phyloP scores from a whole-genome alignment of 2,113 vertebrate genomes.

The Epinephelus moara region DNA sequence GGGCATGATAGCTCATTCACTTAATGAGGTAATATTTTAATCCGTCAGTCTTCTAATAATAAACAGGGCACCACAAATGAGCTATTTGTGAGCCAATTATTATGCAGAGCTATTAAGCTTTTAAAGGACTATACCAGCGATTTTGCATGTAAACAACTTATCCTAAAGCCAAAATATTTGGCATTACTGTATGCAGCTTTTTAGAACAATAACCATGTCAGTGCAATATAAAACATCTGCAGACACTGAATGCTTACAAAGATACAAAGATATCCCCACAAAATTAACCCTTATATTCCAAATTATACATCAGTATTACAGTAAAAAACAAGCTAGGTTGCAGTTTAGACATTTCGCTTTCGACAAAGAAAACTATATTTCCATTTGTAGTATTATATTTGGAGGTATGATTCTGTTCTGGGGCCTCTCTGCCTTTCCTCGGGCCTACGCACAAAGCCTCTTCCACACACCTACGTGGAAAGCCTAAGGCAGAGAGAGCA shows the following conservation, averaged over 20 bases:
- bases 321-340: neutral
- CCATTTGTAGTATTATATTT: too few relatives aligned
- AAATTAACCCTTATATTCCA: neutral
- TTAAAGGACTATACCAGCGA: neutral
- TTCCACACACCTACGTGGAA: too few relatives aligned
- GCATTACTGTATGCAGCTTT: neutral
- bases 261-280: neutral
- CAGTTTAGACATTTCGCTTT: neutral
- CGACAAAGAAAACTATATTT: too few relatives aligned
- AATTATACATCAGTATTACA: neutral
- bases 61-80: slow-evolving; percentile 12
- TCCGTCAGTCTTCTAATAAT: slow-evolving; percentile 2
- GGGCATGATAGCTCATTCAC: neutral
- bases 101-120: neutral
- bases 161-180: too few relatives aligned
- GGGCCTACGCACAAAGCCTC: too few relatives aligned
- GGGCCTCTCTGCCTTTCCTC: too few relatives aligned
- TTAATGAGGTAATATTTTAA: slow-evolving; percentile 8
- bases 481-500: too few relatives aligned
- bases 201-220: neutral
- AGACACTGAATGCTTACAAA: too few relatives aligned
- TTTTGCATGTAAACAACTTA: neutral
- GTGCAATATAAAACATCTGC: neutral
- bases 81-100: slow-evolving; percentile 4
- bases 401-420: too few relatives aligned